Evolutionary conservation across 37 sponge, comb jelly and placozoan genomes (phyloP).

Genomic region (Aphrocallistes beatrix): DNA sequence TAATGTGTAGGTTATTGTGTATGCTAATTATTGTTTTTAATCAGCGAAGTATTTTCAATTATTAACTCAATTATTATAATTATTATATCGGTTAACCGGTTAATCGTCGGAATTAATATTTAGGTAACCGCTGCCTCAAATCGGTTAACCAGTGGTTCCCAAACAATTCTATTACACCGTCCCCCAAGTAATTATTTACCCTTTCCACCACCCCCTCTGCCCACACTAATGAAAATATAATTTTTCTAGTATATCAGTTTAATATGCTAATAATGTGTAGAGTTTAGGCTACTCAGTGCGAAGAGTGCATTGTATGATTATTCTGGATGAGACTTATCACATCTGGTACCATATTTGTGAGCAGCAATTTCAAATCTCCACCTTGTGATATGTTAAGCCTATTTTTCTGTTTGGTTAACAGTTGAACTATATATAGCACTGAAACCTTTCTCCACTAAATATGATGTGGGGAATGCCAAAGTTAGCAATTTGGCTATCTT

Average conservation of each 20-base stretch:
- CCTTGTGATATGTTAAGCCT: background rate
- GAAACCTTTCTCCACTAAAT: background rate
- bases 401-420: background rate
- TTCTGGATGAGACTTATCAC: background rate
- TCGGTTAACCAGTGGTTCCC: conserved; percentile 16
- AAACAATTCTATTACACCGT: conserved; percentile 10
- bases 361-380: background rate
- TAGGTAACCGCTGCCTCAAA: too few relatives aligned
- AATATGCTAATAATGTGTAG: conserved; percentile 18
- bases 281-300: background rate
- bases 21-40: too few relatives aligned
- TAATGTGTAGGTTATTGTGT: too few relatives aligned
- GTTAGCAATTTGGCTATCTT: background rate
- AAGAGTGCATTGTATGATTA: conserved; percentile 1
- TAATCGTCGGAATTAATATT: too few relatives aligned
- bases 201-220: conserved; percentile 15
- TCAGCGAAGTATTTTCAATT: too few relatives aligned
- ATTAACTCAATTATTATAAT: too few relatives aligned
- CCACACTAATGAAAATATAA: conserved; percentile 9
- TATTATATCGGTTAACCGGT: too few relatives aligned
- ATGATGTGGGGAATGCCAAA: background rate
- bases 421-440: background rate
- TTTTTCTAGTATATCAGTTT: conserved; percentile 15
- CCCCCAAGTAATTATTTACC: conserved; percentile 14
- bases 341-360: background rate